Conservation (phyloP, 2,888 invertebrate genomes). For the Netelia melanura region DNA sequence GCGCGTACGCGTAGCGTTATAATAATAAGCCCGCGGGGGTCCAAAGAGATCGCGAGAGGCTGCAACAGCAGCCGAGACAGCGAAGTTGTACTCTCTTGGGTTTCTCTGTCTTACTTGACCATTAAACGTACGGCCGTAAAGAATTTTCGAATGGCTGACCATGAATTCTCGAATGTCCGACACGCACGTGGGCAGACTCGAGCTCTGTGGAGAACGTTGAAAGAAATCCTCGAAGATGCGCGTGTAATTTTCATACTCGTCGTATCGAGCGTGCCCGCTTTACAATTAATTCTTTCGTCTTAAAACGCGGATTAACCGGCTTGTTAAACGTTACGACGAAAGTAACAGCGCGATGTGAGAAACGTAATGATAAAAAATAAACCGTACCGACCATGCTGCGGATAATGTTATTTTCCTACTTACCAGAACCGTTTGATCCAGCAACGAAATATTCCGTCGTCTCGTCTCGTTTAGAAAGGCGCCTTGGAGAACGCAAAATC, state of each 20-base stretch:
- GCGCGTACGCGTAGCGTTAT: constrained; percentile 45
- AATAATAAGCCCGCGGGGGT: constrained; percentile 39
- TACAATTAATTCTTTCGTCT: background rate
- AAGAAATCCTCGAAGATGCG: constrained; percentile 45
- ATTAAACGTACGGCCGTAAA: constrained; percentile 61
- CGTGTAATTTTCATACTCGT: background rate
- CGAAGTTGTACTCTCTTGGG: constrained; percentile 36
- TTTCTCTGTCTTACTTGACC: constrained; percentile 35
- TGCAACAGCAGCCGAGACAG: background rate
- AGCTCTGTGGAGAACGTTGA: constrained; percentile 24
- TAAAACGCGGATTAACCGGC: constrained; percentile 15
- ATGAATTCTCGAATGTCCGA: constrained; percentile 56
- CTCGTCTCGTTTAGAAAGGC: background rate
- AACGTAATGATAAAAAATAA: background rate
- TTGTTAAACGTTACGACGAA: constrained; percentile 42
- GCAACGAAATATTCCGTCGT: background rate
- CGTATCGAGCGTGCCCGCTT: background rate
- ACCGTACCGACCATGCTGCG: constrained; percentile 5
- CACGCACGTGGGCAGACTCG: constrained; percentile 16
- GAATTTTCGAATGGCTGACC: constrained; percentile 65
- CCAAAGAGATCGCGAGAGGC: constrained; percentile 48
- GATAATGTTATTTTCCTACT: constrained; percentile 50
- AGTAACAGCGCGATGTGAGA: constrained; percentile 7
- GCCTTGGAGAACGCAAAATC: constrained; percentile 62
- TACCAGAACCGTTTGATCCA: constrained; percentile 25